A percentile compares a stretch with the other conserved stretches of the same genome.
phyloP scores from a whole-genome alignment of 1,140 invertebrate genomes.

The Camponotus vicinus region DNA sequence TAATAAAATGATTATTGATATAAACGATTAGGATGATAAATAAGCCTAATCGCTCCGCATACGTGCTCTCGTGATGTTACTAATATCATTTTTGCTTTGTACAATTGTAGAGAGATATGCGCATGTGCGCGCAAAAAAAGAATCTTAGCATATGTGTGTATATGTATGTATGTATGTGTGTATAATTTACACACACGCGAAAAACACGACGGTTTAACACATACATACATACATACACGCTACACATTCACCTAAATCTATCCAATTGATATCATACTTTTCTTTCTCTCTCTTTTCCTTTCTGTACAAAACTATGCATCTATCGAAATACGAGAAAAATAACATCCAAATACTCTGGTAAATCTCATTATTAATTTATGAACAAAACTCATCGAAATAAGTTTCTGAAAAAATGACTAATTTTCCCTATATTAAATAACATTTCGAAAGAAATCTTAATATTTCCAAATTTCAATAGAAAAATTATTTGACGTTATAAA shows the following conservation, averaged over 20 bases:
- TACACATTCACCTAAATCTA: conserved; percentile 11
- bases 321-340: not conserved
- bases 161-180: conserved; percentile 79
- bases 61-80: conserved; percentile 75
- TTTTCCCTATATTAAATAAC: not conserved
- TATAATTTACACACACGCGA: conserved; percentile 64
- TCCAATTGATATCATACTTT: not conserved
- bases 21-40: conserved; percentile 34
- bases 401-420: not conserved
- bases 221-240: conserved; percentile 45
- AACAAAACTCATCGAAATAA: not conserved
- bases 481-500: not conserved
- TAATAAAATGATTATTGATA: conserved; percentile 58
- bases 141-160: conserved; percentile 68
- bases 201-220: conserved; percentile 37
- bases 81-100: conserved; percentile 80
- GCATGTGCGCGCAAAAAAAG: conserved; percentile 51
- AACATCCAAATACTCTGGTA: not conserved
- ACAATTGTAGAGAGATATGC: conserved; percentile 75
- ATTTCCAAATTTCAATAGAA: not conserved
- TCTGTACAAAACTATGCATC: conserved; percentile 14
- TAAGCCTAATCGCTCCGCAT: conserved; percentile 41
- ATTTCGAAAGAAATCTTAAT: not conserved
- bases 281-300: conserved; percentile 33
- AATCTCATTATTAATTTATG: not conserved